These are phyloP conservation scores for Xiphophorus couchianus DNA, from an alignment of 2,113 vertebrate species.

Conservation along the genomic window DNA sequence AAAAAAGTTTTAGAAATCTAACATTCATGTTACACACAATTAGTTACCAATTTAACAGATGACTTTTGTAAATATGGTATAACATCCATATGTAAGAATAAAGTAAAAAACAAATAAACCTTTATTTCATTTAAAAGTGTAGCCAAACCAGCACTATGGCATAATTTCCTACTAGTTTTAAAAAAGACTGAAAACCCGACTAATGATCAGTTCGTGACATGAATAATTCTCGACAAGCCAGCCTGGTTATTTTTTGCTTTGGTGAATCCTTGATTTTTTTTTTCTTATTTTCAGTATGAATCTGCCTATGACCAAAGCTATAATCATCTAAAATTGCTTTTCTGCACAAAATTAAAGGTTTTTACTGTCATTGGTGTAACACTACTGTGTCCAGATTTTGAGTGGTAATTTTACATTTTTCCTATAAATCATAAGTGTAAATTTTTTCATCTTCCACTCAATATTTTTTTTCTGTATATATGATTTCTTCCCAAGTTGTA, in stretches of 20 bases:
- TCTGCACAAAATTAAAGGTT: constrained; percentile 31
- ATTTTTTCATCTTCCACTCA: neutral
- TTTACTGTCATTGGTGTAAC: constrained; percentile 26
- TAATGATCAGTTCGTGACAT: neutral
- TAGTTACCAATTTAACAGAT: neutral
- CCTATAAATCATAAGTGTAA: constrained; percentile 31
- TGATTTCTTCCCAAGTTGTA: constrained; percentile 35
- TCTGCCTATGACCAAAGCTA: constrained; percentile 32
- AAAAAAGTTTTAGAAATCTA: neutral
- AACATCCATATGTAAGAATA: neutral
- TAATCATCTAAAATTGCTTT: constrained; percentile 8
- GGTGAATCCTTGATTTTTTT: constrained; percentile 20
- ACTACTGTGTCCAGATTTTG: constrained; percentile 37
- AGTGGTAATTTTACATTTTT: constrained; percentile 25
- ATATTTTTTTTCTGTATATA: constrained; percentile 12
- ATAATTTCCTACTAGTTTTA: neutral
- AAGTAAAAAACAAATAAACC: neutral
- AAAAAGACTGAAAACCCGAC: neutral
- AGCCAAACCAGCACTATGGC: neutral
- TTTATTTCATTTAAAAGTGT: neutral
- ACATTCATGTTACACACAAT: neutral
- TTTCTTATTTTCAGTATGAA: constrained; percentile 15
- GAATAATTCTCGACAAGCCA: neutral
- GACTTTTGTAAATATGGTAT: neutral
- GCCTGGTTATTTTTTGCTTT: constrained; percentile 7